phyloP scores from a whole-genome alignment of 53 echinoderm and acorn worm genomes.

The Glandiceps talaboti region DNA sequence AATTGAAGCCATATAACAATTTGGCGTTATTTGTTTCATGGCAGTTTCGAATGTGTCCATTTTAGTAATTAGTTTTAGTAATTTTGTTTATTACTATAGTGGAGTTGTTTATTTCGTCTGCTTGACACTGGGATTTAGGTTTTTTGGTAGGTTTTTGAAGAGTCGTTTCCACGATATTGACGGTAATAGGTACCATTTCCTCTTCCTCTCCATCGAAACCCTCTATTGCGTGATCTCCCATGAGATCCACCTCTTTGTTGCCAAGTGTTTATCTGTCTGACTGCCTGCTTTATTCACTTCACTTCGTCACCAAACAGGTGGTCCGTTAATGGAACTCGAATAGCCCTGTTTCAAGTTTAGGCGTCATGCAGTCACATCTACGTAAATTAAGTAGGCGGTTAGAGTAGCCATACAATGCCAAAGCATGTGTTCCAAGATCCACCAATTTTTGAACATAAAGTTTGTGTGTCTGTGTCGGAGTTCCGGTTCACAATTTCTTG shows the following conservation, averaged over 20 bases:
- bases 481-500: slow-evolving; percentile 6
- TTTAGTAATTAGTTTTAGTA: not conserved
- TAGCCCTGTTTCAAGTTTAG: slow-evolving; percentile 21
- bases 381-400: slow-evolving; percentile 23
- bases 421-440: slow-evolving; percentile 22
- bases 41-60: slow-evolving; percentile 5
- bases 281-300: slow-evolving; percentile 25
- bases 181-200: slow-evolving; percentile 4
- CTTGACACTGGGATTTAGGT: no score
- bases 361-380: slow-evolving; percentile 25
- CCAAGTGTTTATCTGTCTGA: slow-evolving; percentile 7
- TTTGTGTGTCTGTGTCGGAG: no score
- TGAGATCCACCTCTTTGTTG: not conserved
- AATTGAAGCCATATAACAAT: not conserved
- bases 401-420: slow-evolving; percentile 22
- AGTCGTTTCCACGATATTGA: slow-evolving; percentile 2
- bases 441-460: slow-evolving; percentile 9
- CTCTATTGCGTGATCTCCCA: slow-evolving; percentile 8
- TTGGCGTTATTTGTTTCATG: not conserved
- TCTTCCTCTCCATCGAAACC: slow-evolving; percentile 6
- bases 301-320: slow-evolving; percentile 27
- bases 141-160: slow-evolving; percentile 19
- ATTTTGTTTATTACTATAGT: slow-evolving; percentile 6
- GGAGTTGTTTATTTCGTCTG: no score
- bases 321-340: slow-evolving; percentile 21